phyloP scores from a whole-genome alignment of 2,797 vertebrate species.

The Lophotriccus pileatus region DNA sequence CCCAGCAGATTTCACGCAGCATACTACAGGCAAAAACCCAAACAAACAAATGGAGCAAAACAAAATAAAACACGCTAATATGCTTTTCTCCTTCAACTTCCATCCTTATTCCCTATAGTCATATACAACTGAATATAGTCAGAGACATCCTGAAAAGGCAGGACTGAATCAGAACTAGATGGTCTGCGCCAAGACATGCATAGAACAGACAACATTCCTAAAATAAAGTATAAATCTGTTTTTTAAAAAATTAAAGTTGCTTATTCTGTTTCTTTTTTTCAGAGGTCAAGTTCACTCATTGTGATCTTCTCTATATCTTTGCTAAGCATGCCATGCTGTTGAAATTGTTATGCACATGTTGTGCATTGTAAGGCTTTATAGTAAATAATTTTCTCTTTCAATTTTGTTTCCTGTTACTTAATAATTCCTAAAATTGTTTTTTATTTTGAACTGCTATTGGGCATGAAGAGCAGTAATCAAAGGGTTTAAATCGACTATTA shows the following conservation, averaged over 20 bases:
- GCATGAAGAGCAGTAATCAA: background rate
- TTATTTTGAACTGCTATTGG: background rate
- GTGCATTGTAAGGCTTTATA: background rate
- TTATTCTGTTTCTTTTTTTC: background rate
- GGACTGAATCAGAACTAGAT: background rate
- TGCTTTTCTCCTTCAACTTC: background rate
- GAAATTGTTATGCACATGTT: background rate
- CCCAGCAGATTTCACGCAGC: background rate
- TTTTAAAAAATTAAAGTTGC: background rate
- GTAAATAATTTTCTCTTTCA: background rate
- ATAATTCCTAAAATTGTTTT: background rate
- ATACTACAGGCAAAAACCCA: background rate
- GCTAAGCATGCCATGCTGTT: background rate
- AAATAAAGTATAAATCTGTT: background rate
- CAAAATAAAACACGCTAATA: background rate
- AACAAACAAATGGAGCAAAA: background rate
- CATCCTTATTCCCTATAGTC: background rate
- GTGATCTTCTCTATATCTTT: background rate
- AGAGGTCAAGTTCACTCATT: background rate
- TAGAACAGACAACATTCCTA: background rate
- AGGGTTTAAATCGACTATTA: background rate
- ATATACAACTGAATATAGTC: background rate
- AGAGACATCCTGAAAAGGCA: background rate
- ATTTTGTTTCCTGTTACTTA: background rate
- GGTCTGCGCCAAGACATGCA: background rate